Evolutionary conservation across 1,140 invertebrate genomes (phyloP), one percentile per base, ranked within the genome.

Genomic region (Aphelinus atriplicis): DNA sequence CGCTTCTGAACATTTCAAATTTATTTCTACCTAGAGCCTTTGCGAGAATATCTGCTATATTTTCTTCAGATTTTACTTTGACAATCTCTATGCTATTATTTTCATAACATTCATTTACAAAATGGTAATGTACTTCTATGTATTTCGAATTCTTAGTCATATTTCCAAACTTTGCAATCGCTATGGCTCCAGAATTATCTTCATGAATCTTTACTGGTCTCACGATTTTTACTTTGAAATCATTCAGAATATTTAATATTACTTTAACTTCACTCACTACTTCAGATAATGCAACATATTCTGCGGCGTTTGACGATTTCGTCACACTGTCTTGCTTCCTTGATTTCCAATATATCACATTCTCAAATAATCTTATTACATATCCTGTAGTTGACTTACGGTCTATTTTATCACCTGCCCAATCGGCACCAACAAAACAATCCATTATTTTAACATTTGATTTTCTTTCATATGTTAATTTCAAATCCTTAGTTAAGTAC

Each of bases 381-480:
- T 79, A 83, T 3, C 81, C 84, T 42, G 81, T 81, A 58, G 79
- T 81, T 0, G 81, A 85, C 48, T 81, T 80, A 67, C 84, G 77
- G 48, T 84, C 81, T 26, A 61, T 56, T 43, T 26, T 43, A 80
- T 83, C 77, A 46, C 80, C 80, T 6, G 79, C 84, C 83, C 82
- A 85, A 77, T 85, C 83, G 9, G 83, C 80, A 79, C 85, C 83
- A 4, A 78, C 26, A 77, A 66, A 78, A 56, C 74, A 68, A 70
- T 75, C 76, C 7, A 78, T 10, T 58, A 66, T 71, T 63, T 76
- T 68, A 2, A 2, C 3, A 48, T 57, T 48, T 62, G 42, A 10
- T 55, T 63, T 68, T 72, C 61, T 72, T 43, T 48, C 56, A 45
- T 68, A 77, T 48, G 7, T 56, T 56, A 77, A 56, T n/a, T 57